A percentile compares a stretch with the other conserved stretches of the same genome.
phyloP scores from a whole-genome alignment of 2,888 invertebrate species.

The Tenodera sinensis region DNA sequence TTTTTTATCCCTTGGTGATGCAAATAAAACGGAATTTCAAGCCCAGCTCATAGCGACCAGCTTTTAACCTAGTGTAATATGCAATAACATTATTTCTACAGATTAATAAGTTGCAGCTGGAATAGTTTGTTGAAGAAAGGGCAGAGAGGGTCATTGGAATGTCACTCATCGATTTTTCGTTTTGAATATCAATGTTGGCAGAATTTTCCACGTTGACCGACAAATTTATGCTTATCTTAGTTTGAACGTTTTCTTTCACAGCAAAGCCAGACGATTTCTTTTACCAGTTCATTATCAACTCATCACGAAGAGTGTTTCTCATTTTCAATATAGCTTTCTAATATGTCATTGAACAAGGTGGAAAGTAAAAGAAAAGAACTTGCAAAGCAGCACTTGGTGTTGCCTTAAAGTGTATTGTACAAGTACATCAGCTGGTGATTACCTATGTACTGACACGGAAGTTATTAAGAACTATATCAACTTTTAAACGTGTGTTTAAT shows the following conservation, averaged over 20 bases:
- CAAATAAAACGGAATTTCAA: too few species aligned
- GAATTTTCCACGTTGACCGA: too few species aligned
- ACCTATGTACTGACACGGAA: background rate
- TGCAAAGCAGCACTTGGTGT: background rate
- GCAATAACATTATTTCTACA: too few species aligned
- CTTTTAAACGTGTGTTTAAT: background rate
- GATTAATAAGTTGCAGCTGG: too few species aligned
- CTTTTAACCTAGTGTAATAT: too few species aligned
- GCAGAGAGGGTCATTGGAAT: too few species aligned
- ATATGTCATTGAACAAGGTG: background rate
- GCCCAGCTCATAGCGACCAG: too few species aligned
- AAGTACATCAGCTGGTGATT: background rate
- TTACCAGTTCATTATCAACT: background rate
- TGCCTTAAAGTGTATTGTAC: background rate
- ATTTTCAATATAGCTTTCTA: background rate
- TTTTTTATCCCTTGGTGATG: too few species aligned
- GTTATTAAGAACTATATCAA: background rate
- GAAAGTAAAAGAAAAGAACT: background rate
- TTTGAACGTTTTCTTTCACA: background rate
- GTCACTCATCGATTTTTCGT: too few species aligned
- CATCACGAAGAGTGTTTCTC: background rate
- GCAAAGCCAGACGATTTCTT: background rate
- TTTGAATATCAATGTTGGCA: too few species aligned
- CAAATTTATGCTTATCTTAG: too few species aligned
- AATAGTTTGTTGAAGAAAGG: too few species aligned